Conservation (phyloP, 2,888 invertebrate genomes). For the Spicauda simplicius region DNA sequence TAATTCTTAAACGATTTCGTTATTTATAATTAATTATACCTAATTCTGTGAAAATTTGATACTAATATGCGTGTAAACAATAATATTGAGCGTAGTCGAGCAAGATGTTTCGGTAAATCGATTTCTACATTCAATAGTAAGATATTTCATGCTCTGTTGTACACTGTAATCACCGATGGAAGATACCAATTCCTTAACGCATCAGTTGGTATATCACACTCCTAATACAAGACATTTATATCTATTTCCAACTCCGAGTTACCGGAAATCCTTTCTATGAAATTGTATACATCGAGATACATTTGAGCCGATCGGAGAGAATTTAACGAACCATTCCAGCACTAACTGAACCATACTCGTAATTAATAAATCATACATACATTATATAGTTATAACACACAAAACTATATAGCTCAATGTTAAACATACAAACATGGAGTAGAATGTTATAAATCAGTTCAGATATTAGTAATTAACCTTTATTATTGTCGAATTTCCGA, state of each 20-base stretch:
- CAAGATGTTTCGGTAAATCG: too few relatives aligned
- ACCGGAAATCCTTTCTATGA: background rate
- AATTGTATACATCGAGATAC: background rate
- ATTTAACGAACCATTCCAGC: background rate
- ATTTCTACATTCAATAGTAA: background rate
- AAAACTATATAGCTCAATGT: background rate
- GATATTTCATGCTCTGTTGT: background rate
- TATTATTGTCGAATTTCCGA: too few relatives aligned
- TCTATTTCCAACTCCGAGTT: background rate
- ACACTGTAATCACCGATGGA: background rate
- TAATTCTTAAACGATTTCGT: too few relatives aligned
- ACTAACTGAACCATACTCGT: background rate
- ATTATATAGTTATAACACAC: background rate
- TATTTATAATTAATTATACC: too few relatives aligned
- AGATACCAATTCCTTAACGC: background rate
- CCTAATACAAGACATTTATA: background rate
- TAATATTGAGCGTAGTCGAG: too few relatives aligned
- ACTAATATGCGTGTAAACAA: too few relatives aligned
- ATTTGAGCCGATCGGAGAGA: too few relatives aligned
- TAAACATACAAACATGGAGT: background rate
- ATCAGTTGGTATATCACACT: background rate
- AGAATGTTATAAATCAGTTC: too few relatives aligned
- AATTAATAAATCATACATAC: background rate
- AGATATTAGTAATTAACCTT: too few relatives aligned
- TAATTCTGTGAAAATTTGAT: too few relatives aligned